A percentile compares a stretch with the other conserved stretches of the same genome.
These are phyloP conservation scores for Sebastolobus alascanus DNA, from an alignment of 2,797 vertebrate species.

Conservation along the genomic window DNA sequence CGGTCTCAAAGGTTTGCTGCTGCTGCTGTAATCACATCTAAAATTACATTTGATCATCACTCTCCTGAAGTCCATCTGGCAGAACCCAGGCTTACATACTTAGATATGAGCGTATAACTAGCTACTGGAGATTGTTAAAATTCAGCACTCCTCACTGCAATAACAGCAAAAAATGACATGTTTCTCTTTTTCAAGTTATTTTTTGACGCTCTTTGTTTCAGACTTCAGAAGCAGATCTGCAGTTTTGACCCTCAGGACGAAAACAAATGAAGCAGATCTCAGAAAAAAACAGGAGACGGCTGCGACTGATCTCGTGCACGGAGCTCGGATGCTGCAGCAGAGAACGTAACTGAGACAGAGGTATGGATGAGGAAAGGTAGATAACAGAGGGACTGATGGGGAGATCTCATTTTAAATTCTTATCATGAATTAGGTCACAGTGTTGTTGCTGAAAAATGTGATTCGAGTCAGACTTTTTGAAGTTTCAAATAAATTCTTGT, in stretches of 20 bases:
- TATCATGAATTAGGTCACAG: conserved; percentile 21
- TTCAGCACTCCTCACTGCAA: neutral
- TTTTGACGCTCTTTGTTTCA: conserved; percentile 21
- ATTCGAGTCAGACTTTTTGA: neutral
- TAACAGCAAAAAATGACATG: neutral
- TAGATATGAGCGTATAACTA: neutral
- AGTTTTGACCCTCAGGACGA: neutral
- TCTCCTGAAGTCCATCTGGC: conserved; percentile 30
- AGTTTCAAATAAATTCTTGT: neutral
- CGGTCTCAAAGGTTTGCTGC: conserved; percentile 19
- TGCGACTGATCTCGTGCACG: conserved; percentile 6
- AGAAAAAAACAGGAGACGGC: neutral
- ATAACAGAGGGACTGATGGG: neutral
- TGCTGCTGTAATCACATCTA: conserved; percentile 43
- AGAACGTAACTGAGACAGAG: neutral
- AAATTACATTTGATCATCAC: conserved; percentile 43
- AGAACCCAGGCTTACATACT: conserved; percentile 2
- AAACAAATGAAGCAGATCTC: conserved; percentile 26
- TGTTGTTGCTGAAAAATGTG: neutral
- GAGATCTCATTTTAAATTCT: conserved; percentile 8
- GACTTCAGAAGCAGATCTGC: conserved; percentile 1
- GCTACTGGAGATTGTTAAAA: neutral
- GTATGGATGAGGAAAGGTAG: neutral
- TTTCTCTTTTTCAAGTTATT: conserved; percentile 7
- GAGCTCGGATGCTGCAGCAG: conserved; percentile 2